phyloP scores from a whole-genome alignment of 1,140 invertebrate species.

The Thaumetopoea pityocampa region DNA sequence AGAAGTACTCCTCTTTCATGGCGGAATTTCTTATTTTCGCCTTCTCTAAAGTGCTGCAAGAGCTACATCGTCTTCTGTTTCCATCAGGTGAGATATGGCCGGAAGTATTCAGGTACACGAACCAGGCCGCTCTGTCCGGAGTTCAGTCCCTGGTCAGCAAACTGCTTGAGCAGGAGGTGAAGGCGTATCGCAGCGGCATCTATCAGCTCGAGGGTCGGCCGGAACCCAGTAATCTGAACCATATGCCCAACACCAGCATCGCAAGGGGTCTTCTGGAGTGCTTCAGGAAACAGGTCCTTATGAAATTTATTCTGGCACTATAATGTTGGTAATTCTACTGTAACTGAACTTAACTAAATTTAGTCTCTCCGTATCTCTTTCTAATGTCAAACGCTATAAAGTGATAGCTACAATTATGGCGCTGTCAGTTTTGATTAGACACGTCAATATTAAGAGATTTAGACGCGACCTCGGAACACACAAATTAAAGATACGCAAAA shows the following conservation, averaged over 20 bases:
- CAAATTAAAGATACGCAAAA: too few relatives aligned
- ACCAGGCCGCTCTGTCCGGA: conserved; percentile 35
- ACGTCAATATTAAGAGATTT: too few relatives aligned
- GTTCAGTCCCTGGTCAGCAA: conserved; percentile 32
- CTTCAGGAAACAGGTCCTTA: conserved; percentile 43
- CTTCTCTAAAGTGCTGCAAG: background rate
- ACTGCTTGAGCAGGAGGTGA: conserved; percentile 51
- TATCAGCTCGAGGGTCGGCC: conserved; percentile 32
- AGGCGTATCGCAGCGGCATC: conserved; percentile 40
- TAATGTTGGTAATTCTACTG: too few relatives aligned
- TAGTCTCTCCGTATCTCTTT: too few relatives aligned
- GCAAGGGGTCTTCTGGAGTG: conserved; percentile 45
- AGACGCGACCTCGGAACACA: too few relatives aligned
- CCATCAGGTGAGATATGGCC: conserved; percentile 60
- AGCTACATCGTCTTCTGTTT: background rate
- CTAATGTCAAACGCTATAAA: too few relatives aligned
- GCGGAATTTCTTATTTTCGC: conserved; percentile 1
- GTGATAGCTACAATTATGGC: too few relatives aligned
- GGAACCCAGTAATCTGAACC: conserved; percentile 26
- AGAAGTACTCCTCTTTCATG: too few relatives aligned
- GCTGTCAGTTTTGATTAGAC: too few relatives aligned
- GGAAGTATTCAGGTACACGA: conserved; percentile 57
- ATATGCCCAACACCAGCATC: conserved; percentile 37
- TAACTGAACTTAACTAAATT: too few relatives aligned
- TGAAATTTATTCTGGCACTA: background rate